Conservation (phyloP, 2,797 vertebrate species). For the Crocodylus rhombifer region DNA sequence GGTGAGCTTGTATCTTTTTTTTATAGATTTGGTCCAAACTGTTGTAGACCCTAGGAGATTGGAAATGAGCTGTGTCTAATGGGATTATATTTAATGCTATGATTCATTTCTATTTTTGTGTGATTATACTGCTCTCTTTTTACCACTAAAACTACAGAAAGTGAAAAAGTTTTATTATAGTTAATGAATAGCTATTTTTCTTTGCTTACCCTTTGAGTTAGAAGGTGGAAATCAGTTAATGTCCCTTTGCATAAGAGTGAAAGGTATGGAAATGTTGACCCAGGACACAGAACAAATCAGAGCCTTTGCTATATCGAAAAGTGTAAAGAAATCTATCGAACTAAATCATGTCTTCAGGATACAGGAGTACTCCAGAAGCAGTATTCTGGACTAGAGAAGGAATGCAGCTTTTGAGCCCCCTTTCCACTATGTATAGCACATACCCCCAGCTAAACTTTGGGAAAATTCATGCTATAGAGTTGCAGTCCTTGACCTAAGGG, state of each 20-base stretch:
- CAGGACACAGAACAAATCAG: neutral
- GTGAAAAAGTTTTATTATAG: conserved; percentile 1
- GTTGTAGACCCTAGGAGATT: neutral
- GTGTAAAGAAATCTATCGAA: neutral
- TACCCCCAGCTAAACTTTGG: neutral
- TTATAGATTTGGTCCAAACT: neutral
- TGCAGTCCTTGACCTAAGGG: too few species aligned
- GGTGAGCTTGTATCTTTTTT: neutral
- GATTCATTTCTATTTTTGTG: neutral
- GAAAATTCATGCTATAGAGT: too few species aligned
- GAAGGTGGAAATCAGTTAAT: conserved; percentile 9
- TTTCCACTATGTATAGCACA: neutral
- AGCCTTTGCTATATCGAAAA: neutral
- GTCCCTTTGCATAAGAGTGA: neutral
- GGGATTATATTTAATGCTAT: neutral
- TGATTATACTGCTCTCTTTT: neutral
- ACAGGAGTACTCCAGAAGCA: neutral
- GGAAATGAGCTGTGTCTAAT: neutral
- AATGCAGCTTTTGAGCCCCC: neutral
- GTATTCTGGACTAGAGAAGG: neutral
- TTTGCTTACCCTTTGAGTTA: neutral
- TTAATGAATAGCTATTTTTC: neutral
- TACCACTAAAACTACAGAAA: neutral
- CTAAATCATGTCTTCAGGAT: neutral
- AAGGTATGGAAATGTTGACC: neutral